A percentile compares a stretch with the other conserved stretches of the same genome.
Conservation (phyloP, 1,140 invertebrate species). For the Araneus ventricosus region DNA sequence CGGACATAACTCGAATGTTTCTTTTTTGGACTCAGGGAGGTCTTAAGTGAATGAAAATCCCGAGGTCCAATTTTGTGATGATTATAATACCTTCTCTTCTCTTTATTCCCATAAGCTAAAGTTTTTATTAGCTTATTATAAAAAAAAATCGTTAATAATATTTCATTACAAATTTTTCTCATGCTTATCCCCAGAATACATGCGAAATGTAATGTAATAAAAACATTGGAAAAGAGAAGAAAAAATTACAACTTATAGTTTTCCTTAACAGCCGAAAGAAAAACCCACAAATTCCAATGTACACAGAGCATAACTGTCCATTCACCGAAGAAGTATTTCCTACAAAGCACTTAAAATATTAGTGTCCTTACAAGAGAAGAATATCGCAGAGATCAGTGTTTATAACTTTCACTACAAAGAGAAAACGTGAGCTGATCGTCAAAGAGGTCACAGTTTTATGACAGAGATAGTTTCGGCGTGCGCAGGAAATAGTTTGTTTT, state of each 20-base stretch:
- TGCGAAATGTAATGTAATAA: no score
- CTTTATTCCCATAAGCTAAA: no score
- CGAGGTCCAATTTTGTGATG: no score
- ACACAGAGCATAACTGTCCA: not conserved
- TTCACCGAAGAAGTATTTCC: not conserved
- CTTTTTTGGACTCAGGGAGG: no score
- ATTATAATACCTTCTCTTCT: no score
- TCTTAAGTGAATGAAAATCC: no score
- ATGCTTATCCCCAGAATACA: no score
- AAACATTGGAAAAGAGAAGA: not conserved
- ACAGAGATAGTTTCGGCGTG: constrained; percentile 1
- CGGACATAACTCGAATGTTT: no score
- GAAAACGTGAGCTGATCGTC: not conserved
- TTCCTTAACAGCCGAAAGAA: not conserved
- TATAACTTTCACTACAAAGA: not conserved
- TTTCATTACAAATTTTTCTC: no score
- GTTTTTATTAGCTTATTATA: no score
- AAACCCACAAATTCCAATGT: not conserved
- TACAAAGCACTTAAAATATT: not conserved
- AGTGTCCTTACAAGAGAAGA: not conserved
- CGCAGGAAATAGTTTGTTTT: constrained; percentile 11
- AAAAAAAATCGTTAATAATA: no score
- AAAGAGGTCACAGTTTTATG: constrained; percentile 29
- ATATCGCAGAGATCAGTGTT: not conserved
- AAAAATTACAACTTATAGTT: not conserved